A percentile compares a stretch with the other conserved stretches of the same genome.
These are phyloP conservation scores for Argya squamiceps DNA, from an alignment of 2,797 vertebrate species.

Conservation along the genomic window DNA sequence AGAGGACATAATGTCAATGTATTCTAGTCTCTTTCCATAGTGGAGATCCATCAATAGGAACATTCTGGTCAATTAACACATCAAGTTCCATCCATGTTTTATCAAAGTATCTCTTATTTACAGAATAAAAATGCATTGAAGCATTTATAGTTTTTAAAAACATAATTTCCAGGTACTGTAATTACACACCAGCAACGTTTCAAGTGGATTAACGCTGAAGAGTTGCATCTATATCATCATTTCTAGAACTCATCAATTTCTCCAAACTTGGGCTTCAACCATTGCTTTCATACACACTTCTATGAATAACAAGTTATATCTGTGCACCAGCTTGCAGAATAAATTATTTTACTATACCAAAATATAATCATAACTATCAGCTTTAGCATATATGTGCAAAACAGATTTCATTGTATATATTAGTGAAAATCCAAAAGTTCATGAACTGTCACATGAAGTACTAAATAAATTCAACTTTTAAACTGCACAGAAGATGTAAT, in stretches of 20 bases:
- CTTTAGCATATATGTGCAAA: not conserved
- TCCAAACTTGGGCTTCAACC: not conserved
- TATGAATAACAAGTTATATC: not conserved
- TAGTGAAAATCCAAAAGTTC: not conserved
- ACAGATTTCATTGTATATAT: not conserved
- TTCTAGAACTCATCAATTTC: not conserved
- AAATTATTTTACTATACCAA: not conserved
- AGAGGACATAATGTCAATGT: not conserved
- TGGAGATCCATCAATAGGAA: not conserved
- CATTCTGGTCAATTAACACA: not conserved
- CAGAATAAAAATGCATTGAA: not conserved
- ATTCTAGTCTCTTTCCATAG: not conserved
- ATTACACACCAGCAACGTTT: not conserved
- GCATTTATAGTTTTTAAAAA: not conserved
- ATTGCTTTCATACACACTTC: not conserved
- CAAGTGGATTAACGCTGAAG: not conserved
- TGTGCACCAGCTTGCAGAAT: not conserved
- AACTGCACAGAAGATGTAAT: not conserved
- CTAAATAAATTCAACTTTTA: not conserved
- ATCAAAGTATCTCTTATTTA: not conserved
- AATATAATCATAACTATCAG: not conserved
- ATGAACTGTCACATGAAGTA: not conserved
- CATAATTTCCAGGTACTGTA: not conserved
- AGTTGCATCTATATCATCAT: not conserved
- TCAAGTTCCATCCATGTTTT: not conserved